Conservation (phyloP, 2,888 invertebrate species). For the Drosophila cognata region DNA sequence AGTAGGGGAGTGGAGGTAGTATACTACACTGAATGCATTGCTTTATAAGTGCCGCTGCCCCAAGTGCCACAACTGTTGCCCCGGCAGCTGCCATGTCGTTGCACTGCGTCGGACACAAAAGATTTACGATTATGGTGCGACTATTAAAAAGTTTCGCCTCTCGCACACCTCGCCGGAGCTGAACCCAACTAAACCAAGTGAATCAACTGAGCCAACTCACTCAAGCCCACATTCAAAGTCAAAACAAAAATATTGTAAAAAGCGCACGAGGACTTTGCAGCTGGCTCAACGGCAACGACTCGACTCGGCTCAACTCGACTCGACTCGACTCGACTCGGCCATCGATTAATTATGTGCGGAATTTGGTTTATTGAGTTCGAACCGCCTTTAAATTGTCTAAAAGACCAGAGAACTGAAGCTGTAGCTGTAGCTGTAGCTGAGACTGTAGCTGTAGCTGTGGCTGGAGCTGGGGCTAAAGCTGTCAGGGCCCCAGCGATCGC, state of each 20-base stretch:
- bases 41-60: conserved; percentile 64
- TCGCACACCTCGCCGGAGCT: conserved; percentile 63
- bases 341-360: conserved; percentile 84
- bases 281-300: conserved; percentile 31
- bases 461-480: conserved; percentile 56
- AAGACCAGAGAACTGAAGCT: conserved; percentile 69
- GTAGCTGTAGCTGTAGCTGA: neutral
- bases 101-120: conserved; percentile 81
- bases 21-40: conserved; percentile 22
- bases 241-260: conserved; percentile 77
- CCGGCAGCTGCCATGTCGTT: conserved; percentile 72
- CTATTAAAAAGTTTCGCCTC: conserved; percentile 83
- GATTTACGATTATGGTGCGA: conserved; percentile 84
- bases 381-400: conserved; percentile 83
- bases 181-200: conserved; percentile 24
- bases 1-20: neutral
- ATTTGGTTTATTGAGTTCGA: conserved; percentile 82
- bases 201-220: conserved; percentile 46
- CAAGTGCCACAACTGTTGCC: conserved; percentile 28
- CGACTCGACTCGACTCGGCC: conserved; percentile 52
- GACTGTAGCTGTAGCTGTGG: conserved; percentile 61
- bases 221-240: conserved; percentile 77
- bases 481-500: conserved; percentile 60
- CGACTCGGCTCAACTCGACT: conserved; percentile 42
- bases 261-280: conserved; percentile 53